These are phyloP conservation scores for Yponomeuta plumbellus DNA, from an alignment of 2,888 invertebrate genomes.

Conservation along the genomic window DNA sequence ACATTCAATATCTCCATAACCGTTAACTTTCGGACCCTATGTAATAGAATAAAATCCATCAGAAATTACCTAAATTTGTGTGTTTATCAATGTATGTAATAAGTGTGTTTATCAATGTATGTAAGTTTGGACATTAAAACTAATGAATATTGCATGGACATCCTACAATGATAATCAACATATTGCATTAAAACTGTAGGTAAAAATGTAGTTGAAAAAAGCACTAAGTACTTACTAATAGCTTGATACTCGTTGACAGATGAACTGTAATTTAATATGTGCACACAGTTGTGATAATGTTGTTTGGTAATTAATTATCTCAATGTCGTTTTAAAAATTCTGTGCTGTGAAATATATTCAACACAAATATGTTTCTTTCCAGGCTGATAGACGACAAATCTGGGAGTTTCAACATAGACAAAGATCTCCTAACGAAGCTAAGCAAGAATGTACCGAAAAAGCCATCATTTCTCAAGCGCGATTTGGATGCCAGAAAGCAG, in stretches of 20 bases:
- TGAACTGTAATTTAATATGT: not conserved
- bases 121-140: no score
- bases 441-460: conserved; percentile 93
- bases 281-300: not conserved
- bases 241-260: not conserved
- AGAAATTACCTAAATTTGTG: no score
- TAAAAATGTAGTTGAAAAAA: no score
- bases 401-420: conserved; percentile 89
- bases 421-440: conserved; percentile 87
- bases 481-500: conserved; percentile 95
- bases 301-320: not conserved
- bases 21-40: no score
- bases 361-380: not conserved
- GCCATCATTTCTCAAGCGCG: conserved; percentile 93
- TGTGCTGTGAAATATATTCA: not conserved
- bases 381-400: conserved; percentile 95
- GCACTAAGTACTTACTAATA: not conserved
- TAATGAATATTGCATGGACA: no score
- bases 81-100: no score
- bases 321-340: not conserved
- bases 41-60: no score
- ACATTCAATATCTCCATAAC: no score
- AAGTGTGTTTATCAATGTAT: no score
- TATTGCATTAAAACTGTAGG: no score
- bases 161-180: no score